phyloP scores from a whole-genome alignment of 2,797 vertebrate genomes.

The Phalloptychus januarius region DNA sequence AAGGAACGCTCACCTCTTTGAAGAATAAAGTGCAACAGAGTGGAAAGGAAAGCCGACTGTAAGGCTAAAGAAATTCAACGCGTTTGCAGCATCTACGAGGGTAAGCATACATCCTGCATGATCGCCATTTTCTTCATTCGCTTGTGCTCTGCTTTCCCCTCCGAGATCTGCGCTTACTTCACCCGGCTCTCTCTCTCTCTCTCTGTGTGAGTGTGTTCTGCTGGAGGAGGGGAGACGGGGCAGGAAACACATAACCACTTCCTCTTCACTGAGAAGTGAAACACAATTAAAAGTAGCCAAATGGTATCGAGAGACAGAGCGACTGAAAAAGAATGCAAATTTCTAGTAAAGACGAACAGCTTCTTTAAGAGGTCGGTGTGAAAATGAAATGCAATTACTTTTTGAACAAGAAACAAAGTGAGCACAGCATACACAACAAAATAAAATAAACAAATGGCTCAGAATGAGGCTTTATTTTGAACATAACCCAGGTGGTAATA shows the following conservation, averaged over 20 bases:
- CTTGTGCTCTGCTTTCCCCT: constrained; percentile 65
- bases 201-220: constrained; percentile 18
- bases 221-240: constrained; percentile 31
- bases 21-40: constrained; percentile 86
- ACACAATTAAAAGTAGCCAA: constrained; percentile 20
- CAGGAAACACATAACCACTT: constrained; percentile 77
- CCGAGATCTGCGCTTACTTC: constrained; percentile 51
- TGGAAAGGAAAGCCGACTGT: constrained; percentile 80
- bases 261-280: constrained; percentile 63
- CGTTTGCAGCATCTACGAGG: constrained; percentile 88
- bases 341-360: background rate
- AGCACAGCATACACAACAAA: too few species aligned
- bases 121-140: constrained; percentile 92
- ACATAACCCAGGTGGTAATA: background rate
- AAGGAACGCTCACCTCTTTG: constrained; percentile 75
- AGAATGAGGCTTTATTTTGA: background rate
- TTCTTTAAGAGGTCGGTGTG: background rate
- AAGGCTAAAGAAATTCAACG: constrained; percentile 84
- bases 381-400: background rate
- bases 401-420: background rate
- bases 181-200: background rate
- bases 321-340: background rate
- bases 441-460: background rate
- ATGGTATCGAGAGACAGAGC: background rate
- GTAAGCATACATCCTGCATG: constrained; percentile 88